Evolutionary conservation across 2,113 vertebrate species (phyloP).

Genomic region (Cephalopholis sonnerati): DNA sequence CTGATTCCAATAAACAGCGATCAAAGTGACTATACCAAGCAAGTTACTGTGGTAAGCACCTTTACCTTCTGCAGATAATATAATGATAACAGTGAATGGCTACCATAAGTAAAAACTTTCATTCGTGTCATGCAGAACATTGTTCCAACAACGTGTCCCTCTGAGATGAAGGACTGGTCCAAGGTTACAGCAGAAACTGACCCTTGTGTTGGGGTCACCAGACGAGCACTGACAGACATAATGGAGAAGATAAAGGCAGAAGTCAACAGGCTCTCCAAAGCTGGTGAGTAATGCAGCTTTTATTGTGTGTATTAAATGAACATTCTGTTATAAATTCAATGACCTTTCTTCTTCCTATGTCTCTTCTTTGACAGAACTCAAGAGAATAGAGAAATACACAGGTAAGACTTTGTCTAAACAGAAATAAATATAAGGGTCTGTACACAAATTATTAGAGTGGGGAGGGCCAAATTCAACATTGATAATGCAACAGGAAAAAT

Average conservation of each 20-base stretch:
- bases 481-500: neutral
- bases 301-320: neutral
- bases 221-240: conserved; percentile 76
- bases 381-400: conserved; percentile 79
- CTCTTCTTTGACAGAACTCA: conserved; percentile 77
- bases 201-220: conserved; percentile 81
- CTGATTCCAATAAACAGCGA: conserved; percentile 34
- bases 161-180: conserved; percentile 83
- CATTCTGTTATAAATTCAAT: neutral
- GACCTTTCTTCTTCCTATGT: neutral
- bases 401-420: conserved; percentile 64
- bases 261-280: conserved; percentile 81
- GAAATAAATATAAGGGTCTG: neutral
- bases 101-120: neutral
- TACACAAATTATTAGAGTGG: neutral
- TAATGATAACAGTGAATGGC: neutral
- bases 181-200: conserved; percentile 80
- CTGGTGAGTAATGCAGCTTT: conserved; percentile 65
- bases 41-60: conserved; percentile 56
- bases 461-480: too few species aligned
- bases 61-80: neutral
- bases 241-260: conserved; percentile 77
- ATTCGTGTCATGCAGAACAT: conserved; percentile 51
- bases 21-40: conserved; percentile 53
- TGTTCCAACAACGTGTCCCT: conserved; percentile 17